Percentiles rank a stretch among this genome's conserved stretches.
These are phyloP conservation scores for Eublepharis macularius DNA, from an alignment of 2,113 vertebrate genomes.

Conservation along the genomic window DNA sequence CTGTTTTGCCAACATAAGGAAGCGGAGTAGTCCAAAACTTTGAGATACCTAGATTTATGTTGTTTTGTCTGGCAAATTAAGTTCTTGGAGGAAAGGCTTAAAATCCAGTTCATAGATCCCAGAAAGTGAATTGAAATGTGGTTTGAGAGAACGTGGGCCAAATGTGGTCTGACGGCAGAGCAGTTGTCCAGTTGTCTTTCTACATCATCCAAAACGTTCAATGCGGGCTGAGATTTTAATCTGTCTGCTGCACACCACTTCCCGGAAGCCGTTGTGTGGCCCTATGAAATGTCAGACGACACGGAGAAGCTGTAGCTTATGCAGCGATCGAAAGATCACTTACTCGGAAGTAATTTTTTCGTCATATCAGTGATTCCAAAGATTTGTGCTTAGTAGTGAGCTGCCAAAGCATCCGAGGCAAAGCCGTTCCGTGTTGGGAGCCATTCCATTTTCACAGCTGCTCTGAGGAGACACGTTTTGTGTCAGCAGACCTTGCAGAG, in stretches of 20 bases:
- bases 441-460: neutral
- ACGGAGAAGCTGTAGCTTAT: neutral
- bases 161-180: neutral
- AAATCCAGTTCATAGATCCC: neutral
- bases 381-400: neutral
- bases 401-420: neutral
- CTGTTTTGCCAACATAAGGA: neutral
- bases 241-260: neutral
- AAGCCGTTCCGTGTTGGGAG: neutral
- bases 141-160: neutral
- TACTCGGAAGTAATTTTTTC: neutral
- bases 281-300: neutral
- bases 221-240: neutral
- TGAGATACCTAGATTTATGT: neutral
- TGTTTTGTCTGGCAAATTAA: neutral
- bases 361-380: neutral
- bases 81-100: neutral
- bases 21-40: neutral
- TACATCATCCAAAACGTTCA: neutral
- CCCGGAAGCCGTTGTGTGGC: neutral
- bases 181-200: neutral
- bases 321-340: neutral
- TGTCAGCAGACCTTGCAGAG: neutral
- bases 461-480: neutral
- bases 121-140: neutral